Percentiles rank a stretch among this genome's conserved stretches.
Conservation (phyloP, 2,797 vertebrate genomes). For the Melanogrammus aeglefinus region DNA sequence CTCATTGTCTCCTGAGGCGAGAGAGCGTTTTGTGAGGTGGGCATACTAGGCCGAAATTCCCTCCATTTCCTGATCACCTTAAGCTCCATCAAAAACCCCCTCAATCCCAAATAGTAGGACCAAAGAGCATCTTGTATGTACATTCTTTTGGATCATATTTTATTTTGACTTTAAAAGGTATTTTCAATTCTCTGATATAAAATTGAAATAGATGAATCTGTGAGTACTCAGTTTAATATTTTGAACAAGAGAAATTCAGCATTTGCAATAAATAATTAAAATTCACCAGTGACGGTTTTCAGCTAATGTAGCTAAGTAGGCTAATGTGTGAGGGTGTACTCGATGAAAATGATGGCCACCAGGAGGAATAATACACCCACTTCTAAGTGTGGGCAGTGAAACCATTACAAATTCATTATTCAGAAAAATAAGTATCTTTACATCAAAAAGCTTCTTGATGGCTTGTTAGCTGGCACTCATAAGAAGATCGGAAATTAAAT, state of each 20-base stretch:
- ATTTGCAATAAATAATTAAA: background rate
- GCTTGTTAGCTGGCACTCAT: constrained; percentile 76
- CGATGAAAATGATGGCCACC: background rate
- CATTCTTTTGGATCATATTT: background rate
- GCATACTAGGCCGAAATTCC: too few relatives aligned
- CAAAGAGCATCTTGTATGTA: background rate
- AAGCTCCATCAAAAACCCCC: too few relatives aligned
- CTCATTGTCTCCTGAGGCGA: background rate
- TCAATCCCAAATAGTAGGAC: too few relatives aligned
- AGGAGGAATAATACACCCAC: constrained; percentile 72
- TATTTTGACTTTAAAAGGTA: background rate
- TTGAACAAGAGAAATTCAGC: background rate
- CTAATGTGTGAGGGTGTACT: constrained; percentile 42
- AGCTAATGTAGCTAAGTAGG: constrained; percentile 61
- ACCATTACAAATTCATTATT: constrained; percentile 96
- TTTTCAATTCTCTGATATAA: background rate
- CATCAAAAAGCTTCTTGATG: constrained; percentile 94
- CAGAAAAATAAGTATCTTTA: constrained; percentile 95
- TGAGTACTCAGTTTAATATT: background rate
- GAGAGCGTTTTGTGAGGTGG: background rate
- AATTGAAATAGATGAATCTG: background rate
- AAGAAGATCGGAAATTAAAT: constrained; percentile 62
- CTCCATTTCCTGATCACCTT: too few relatives aligned
- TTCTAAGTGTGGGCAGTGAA: constrained; percentile 89
- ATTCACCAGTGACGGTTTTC: constrained; percentile 52